Base-by-base conservation (phyloP, 2,113 vertebrate species). In the Atlantisia rogersi region DNA sequence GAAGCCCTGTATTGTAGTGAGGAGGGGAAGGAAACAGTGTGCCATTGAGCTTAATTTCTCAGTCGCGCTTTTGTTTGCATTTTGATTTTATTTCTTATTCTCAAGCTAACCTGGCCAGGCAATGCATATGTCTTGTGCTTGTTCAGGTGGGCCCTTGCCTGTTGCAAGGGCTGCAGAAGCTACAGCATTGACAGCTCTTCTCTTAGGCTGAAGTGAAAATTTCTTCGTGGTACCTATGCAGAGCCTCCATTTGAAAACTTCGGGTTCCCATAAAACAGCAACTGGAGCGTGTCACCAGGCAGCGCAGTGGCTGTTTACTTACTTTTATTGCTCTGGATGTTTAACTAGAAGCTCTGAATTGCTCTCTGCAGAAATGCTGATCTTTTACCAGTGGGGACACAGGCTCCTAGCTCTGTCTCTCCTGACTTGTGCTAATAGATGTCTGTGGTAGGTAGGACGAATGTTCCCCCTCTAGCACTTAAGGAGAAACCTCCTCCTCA, bases 201-300 rank as follows among this genome's bases (percentile, higher is more conserved):
- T 88, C 39, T 73, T 64, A 25, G 92, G 46, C 39, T 71, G 28
- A 64, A 75, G 42, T 67, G 62, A 48, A 63, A 87, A 67, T 31
- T 70, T 68, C 10, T 44, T 67, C 48, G 44, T 76, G 46, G 21
- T 65, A 4, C 0, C 2, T 2, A 1, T 59, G 28, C 29, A n/a
- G 52, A 44, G 16, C 56, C 10, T 75, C 59, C 12, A 6, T 37
- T 77, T 94, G 82, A 88, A 77, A 92, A 63, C 31, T 60, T 83
- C 8, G 68, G 1, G 32, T 88, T 78, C 19, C 24, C 25, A 3
- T 78, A 39, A 52, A 79, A 46, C 15, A 17, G 29, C 32, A 60
- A 0, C 10, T 13, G n/a, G 12, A 74, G 46, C 15, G 21, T 89
- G 42, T 44, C 3, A 9, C 42, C 35, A 18, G 24, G 9, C 35